Evolutionary conservation across 2,113 vertebrate species (phyloP).

Genomic region (Proteles cristata): DNA sequence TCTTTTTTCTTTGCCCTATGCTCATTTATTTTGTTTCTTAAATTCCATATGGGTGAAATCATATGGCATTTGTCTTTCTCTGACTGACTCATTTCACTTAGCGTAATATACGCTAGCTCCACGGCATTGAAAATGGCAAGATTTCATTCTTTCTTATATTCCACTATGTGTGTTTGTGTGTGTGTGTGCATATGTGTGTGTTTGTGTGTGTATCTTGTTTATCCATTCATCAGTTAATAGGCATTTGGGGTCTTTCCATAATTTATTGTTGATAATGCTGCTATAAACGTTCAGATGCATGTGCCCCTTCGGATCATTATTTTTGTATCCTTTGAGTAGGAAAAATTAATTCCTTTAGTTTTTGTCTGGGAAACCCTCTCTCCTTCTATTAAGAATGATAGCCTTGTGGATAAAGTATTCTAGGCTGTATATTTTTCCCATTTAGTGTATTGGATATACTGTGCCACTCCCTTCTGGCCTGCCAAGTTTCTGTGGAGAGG

Average conservation of each 20-base stretch:
- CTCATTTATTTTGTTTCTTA: not conserved
- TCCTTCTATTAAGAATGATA: not conserved
- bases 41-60: not conserved
- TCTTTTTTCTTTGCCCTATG: not conserved
- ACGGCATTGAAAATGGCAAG: not conserved
- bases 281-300: not conserved
- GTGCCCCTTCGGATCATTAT: not conserved
- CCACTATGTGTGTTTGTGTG: not conserved
- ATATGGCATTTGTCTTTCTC: not conserved
- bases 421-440: too few relatives aligned
- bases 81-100: not conserved
- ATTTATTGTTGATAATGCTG: not conserved
- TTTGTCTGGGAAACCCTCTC: not conserved
- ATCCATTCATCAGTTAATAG: too few relatives aligned
- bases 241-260: too few relatives aligned
- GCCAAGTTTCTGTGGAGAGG: not conserved
- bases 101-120: not conserved
- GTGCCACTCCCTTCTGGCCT: too few relatives aligned
- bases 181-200: too few relatives aligned
- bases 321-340: not conserved
- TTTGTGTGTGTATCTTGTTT: too few relatives aligned
- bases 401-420: too few relatives aligned
- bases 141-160: not conserved
- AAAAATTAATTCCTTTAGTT: too few relatives aligned
- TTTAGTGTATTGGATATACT: too few relatives aligned